Evolutionary conservation across 2,888 invertebrate species (phyloP), one percentile per base, ranked within the genome.

Genomic region (Tineola bisselliella): DNA sequence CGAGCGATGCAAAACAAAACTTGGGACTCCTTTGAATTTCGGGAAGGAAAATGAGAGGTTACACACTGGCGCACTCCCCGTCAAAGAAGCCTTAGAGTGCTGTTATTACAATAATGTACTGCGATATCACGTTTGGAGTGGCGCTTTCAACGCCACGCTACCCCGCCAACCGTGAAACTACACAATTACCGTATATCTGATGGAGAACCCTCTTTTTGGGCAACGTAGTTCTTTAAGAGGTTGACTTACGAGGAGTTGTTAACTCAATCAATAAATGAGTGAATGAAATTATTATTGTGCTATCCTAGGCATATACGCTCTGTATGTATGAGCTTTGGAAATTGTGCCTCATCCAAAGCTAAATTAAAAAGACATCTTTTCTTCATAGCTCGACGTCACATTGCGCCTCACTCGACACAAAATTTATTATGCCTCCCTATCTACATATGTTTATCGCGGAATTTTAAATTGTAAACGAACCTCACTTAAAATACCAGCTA

Each of bases 31-130:
- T 87, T 86, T 87, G 84, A 84, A 84, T 84, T 87, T 87, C 69
- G 84, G 83, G 77, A 77, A 79, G 81, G 84, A 84, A 84, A 84
- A 86, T 84, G 82, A 83, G 81, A 80, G 84, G 83, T 81, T 83
- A 81, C 81, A 81, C 77, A 80, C 77, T 75, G 72, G 72, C 74
- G 62, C 70, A 68, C 70, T 68, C 70, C 68, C 74, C 74, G 75
- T 84, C 84, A 86, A 83, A 86, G 84, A 77, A 80, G 74, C 74
- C 70, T 68, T 72, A 69, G 75, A 79, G 81, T 80, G 48, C 48
- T 54, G 78, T 84, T 86, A 86, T 84, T 81, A 81, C 77, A 82
- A 84, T 83, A 82, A 82, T 81, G 80, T 80, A 79, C 77, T 74
- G 73, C 73, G 74, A 77, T 81, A 81, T 76, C 79, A 71, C 75